Percentiles rank a stretch among this genome's conserved stretches.
phyloP scores from a whole-genome alignment of 2,113 vertebrate genomes.

The Eleginops maclovinus region DNA sequence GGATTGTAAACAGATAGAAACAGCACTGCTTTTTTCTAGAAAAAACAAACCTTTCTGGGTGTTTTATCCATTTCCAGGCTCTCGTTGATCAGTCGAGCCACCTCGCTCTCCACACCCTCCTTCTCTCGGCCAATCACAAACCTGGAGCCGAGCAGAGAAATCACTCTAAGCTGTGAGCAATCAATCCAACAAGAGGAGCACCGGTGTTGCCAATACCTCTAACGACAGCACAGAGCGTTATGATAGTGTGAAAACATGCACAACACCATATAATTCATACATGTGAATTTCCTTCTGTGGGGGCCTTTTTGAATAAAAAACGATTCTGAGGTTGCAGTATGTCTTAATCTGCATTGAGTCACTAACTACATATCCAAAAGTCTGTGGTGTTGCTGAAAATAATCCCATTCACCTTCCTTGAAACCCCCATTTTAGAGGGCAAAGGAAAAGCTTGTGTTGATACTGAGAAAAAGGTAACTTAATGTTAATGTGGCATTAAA shows the following conservation, averaged over 20 bases:
- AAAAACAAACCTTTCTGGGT: slow-evolving; percentile 48
- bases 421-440: not conserved
- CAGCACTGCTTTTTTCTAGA: not conserved
- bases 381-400: not conserved
- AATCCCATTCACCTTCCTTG: not conserved
- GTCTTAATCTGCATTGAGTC: not conserved
- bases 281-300: not conserved
- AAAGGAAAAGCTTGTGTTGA: not conserved
- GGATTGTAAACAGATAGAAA: not conserved
- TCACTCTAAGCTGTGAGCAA: slow-evolving; percentile 10
- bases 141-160: slow-evolving; percentile 39
- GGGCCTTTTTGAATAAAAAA: not conserved
- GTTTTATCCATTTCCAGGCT: slow-evolving; percentile 89
- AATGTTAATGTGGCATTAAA: not conserved
- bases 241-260: no score
- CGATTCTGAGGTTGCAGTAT: not conserved
- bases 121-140: slow-evolving; percentile 89
- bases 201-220: not conserved
- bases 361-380: not conserved
- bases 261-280: not conserved
- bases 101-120: slow-evolving; percentile 91
- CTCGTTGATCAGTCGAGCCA: slow-evolving; percentile 91
- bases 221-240: not conserved
- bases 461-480: not conserved
- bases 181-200: not conserved